These are phyloP conservation scores for Drosophila borborema DNA, from an alignment of 2,888 invertebrate species.

Conservation along the genomic window DNA sequence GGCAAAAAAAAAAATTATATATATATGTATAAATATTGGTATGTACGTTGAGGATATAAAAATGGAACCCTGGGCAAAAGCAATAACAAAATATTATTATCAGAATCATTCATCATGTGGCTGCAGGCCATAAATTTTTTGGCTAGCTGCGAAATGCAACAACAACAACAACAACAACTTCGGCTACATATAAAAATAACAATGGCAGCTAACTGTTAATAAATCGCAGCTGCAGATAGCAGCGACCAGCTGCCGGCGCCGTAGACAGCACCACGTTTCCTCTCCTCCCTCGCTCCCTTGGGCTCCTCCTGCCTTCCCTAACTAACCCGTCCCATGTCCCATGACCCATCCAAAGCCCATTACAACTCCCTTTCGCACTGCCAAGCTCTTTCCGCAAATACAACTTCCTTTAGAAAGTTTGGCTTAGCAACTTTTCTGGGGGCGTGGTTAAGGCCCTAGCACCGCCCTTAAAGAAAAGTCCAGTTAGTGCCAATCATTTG, in stretches of 20 bases:
- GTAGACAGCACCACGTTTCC: constrained; percentile 49
- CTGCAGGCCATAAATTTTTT: constrained; percentile 83
- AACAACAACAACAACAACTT: constrained; percentile 26
- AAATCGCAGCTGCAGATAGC: constrained; percentile 77
- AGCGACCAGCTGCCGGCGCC: constrained; percentile 72
- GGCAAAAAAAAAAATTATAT: neutral
- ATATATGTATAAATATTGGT: neutral
- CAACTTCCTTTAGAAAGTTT: constrained; percentile 45
- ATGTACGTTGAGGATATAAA: constrained; percentile 12
- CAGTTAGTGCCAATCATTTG: constrained; percentile 20
- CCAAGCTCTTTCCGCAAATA: neutral
- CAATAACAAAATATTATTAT: constrained; percentile 81
- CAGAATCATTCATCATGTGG: constrained; percentile 83
- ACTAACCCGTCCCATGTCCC: constrained; percentile 1
- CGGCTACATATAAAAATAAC: constrained; percentile 44
- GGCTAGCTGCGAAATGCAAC: constrained; percentile 71
- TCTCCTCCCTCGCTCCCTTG: neutral
- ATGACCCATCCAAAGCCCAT: constrained; percentile 7
- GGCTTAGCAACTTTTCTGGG: constrained; percentile 44
- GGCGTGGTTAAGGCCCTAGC: constrained; percentile 53
- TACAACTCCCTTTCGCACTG: neutral
- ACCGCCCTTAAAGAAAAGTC: constrained; percentile 14
- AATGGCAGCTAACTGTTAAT: constrained; percentile 77
- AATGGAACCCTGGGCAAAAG: constrained; percentile 56
- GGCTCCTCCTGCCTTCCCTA: neutral